These are phyloP conservation scores for Exephanes ischioxanthus DNA, from an alignment of 2,888 invertebrate species.

Conservation along the genomic window DNA sequence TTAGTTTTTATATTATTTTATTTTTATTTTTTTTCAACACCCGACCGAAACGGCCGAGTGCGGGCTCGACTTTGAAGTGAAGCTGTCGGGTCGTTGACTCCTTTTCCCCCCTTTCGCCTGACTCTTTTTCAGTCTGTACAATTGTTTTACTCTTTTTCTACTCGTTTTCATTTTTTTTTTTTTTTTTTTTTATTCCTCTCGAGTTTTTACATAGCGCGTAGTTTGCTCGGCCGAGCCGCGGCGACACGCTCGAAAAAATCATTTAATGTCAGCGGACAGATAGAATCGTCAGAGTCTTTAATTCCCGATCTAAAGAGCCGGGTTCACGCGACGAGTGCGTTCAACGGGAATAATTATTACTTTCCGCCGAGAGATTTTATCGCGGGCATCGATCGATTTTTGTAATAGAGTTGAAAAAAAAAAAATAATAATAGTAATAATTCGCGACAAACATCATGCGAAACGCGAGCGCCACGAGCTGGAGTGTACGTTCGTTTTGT, in stretches of 20 bases:
- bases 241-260: background rate
- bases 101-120: no score
- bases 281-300: background rate
- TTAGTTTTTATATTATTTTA: background rate
- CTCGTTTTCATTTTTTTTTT: no score
- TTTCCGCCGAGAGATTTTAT: background rate
- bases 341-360: constrained; percentile 19
- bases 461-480: background rate
- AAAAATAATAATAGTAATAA: background rate
- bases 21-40: no score
- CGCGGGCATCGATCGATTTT: constrained; percentile 1
- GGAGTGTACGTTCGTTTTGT: constrained; percentile 1
- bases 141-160: no score
- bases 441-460: constrained; percentile 35
- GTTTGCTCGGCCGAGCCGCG: no score
- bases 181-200: no score
- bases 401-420: constrained; percentile 9
- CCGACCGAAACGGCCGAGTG: no score
- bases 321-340: background rate
- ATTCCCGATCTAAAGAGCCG: background rate
- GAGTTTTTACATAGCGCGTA: no score
- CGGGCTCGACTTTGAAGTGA: no score
- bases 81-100: no score
- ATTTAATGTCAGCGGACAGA: background rate
- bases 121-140: no score